Evolutionary conservation across 2,888 invertebrate species (phyloP), one percentile per base, ranked within the genome.

Genomic region (Pedicia rivosa): DNA sequence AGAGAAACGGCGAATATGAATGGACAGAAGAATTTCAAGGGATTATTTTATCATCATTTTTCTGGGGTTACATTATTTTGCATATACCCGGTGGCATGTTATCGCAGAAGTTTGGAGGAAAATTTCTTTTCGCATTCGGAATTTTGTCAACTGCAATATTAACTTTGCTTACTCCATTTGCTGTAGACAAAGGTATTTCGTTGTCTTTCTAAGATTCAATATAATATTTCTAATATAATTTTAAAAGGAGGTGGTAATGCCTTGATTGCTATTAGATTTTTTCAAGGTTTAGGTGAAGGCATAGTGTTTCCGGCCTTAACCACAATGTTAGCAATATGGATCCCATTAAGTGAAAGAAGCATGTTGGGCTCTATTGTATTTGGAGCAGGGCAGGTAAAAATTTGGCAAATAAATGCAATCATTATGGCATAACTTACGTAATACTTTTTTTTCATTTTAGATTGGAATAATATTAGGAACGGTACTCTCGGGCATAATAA

Each of bases 271-370:
- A 54, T 84, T 9, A 66, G 88, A 42, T 70, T 86, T 1, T 50
- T 84, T 4, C 82, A 84, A 67, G 88, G 88, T 27, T 64, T 87
- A 3, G 84, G 84, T 41, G 86, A 88, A 67, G 84, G 84, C 16
- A 79, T 81, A 4, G 83, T 83, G 1, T 84, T 78, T 53, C 86
- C 82, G 2, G 87, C 91, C 0, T 63, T 92, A 47, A 84, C 81
- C 52, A 77, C 79, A 0, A 65, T 87, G 56, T 59, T 87, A 5
- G 78, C 84, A 0, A 70, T 78, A 48, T 87, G 87, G 87, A 78
- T 81, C 0, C 84, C 84, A 0, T 62, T 78, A 1, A 70, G 73
- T 2, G 84, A 86, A 51, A 65, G 86, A 43, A 78, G 81, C 7
- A 71, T 77, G 42, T 70, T 86, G 53, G 82, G 83, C 1, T 76